Base-by-base conservation (phyloP, 1,140 invertebrate species). In the Heterodera carotae region DNA sequence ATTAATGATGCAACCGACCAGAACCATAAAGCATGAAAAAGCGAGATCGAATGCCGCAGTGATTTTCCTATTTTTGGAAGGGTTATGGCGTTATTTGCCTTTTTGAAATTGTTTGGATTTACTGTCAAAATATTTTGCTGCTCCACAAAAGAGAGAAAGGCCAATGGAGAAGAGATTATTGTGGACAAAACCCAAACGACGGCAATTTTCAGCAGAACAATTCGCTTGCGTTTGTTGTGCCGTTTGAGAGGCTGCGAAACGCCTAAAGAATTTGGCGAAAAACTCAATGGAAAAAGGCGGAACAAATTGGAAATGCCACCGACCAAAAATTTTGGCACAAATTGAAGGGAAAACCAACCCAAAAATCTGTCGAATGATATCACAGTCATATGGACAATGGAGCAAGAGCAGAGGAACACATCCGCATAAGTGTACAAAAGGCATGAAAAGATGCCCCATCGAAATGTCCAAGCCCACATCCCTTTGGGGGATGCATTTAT, bases 361-460 rank as follows among this genome's bases (percentile, higher is more conserved):
- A 96, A 88, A 88, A 95, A 97, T 83, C 95, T 91, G 77, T 94
- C 94, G 79, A 97, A 90, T 53, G 93, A 94, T 87, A 97, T 97
- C 89, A 94, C 95, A 87, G 94, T 95, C 94, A 97, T 96, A 91
- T 97, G 95, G 91, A 96, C 93, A 86, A 97, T 97, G 83, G 93
- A 94, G 8, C 94, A 93, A 0, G 93, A 94, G 86, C 95, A 97
- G 71, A 94, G 93, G 39, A 96, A 90, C n/a, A 97, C 94, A 88
- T 97, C 95, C 80, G 93, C 94, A 2, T 94, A 95, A 68, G 94
- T 93, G 90, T 96, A 96, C 48, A 96, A 91, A 87, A 94, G 94
- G 89, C 95, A 97, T 91, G 94, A 93, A 56, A 91, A 91, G 62
- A 93, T 90, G 12, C 92, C 92, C 82, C 96, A 92, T 2, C 22